A percentile compares a stretch with the other conserved stretches of the same genome.
These are phyloP conservation scores for Polymixis lichenea DNA, from an alignment of 2,888 invertebrate species.

Conservation along the genomic window DNA sequence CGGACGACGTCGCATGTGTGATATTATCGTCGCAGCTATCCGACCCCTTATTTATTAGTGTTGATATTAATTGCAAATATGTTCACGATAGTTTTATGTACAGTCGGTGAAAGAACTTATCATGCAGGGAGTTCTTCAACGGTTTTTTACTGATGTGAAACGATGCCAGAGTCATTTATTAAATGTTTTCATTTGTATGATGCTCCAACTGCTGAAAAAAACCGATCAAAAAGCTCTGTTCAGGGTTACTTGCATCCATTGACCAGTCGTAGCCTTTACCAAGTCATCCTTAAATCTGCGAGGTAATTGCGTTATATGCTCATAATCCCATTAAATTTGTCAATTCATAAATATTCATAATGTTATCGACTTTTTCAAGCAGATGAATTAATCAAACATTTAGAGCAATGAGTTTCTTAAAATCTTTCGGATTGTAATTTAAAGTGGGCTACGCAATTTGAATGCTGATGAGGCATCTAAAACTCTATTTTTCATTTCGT, in stretches of 20 bases:
- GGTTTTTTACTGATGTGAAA: not conserved
- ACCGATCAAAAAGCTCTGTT: not conserved
- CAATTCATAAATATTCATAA: not conserved
- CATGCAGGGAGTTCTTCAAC: not conserved
- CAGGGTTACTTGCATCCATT: not conserved
- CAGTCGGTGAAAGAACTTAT: not conserved
- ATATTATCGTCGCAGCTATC: constrained; percentile 75
- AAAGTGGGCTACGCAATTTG: not conserved
- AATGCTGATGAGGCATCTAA: not conserved
- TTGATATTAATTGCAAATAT: constrained; percentile 76
- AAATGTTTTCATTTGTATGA: not conserved
- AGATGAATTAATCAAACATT: not conserved
- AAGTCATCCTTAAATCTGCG: not conserved
- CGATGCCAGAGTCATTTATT: not conserved
- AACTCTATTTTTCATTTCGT: not conserved
- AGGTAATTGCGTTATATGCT: not conserved
- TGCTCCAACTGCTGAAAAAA: not conserved
- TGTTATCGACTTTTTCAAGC: not conserved
- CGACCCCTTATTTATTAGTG: constrained; percentile 75
- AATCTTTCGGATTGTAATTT: not conserved
- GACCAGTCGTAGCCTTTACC: not conserved
- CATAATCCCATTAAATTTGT: not conserved
- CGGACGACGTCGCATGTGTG: constrained; percentile 79
- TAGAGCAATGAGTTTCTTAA: too few species aligned
- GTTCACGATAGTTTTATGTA: constrained; percentile 66